phyloP scores from a whole-genome alignment of 2,113 vertebrate genomes.

The Herpetotheres cachinnans region DNA sequence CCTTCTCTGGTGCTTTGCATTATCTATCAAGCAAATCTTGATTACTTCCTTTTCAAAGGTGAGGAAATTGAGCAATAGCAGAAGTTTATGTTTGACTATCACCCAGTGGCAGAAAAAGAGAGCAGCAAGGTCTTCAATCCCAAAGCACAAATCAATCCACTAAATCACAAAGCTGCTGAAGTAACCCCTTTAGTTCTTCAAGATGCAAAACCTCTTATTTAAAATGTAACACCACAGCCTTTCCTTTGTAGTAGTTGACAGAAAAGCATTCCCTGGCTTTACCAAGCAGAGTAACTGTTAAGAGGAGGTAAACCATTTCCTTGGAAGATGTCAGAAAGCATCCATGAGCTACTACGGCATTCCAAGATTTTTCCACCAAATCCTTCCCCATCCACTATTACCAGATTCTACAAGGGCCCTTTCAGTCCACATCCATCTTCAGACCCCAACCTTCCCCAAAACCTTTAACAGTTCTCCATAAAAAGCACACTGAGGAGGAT shows the following conservation, averaged over 20 bases:
- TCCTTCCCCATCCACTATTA: not conserved
- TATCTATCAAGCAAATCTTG: not conserved
- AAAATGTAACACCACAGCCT: not conserved
- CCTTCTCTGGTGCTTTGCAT: not conserved
- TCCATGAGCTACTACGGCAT: not conserved
- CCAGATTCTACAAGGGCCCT: not conserved
- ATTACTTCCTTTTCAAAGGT: not conserved
- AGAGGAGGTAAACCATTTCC: not conserved
- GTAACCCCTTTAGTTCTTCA: not conserved
- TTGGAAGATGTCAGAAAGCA: not conserved
- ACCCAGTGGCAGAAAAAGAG: slow-evolving; percentile 36
- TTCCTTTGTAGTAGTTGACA: not conserved
- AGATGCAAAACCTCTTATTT: not conserved
- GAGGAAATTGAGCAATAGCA: not conserved
- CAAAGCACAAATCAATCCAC: not conserved
- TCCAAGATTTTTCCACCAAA: not conserved
- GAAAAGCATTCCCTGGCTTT: not conserved
- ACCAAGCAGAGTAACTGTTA: not conserved
- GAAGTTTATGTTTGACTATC: slow-evolving; percentile 12
- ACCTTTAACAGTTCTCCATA: not conserved
- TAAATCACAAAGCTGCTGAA: not conserved
- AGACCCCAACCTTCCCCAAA: not conserved
- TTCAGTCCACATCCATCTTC: not conserved
- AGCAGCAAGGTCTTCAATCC: not conserved
- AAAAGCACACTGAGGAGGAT: not conserved